Conservation (phyloP, 2,113 vertebrate genomes). For the Apistogramma diplotaenia region DNA sequence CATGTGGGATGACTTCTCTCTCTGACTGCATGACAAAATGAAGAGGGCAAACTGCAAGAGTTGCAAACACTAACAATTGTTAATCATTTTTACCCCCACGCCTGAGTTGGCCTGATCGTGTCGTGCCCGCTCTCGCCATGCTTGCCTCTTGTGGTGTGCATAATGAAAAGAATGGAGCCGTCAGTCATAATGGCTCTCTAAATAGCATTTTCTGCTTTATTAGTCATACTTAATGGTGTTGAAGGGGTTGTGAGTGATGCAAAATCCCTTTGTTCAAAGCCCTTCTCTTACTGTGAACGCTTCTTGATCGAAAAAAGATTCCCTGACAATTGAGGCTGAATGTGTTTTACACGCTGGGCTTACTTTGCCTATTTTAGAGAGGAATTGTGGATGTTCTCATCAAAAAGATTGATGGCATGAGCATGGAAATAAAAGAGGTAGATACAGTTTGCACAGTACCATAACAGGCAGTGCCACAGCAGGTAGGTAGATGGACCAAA, state of each 20-base stretch:
- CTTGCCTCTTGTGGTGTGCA: constrained; percentile 57
- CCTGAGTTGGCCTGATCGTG: constrained; percentile 40
- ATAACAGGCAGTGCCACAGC: constrained; percentile 23
- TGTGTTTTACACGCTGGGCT: constrained; percentile 72
- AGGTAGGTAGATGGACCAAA: constrained; percentile 55
- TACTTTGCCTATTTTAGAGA: constrained; percentile 65
- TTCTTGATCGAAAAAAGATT: constrained; percentile 71
- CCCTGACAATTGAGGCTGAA: constrained; percentile 66
- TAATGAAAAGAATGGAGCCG: constrained; percentile 74
- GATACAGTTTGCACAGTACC: constrained; percentile 33
- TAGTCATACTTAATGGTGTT: constrained; percentile 80
- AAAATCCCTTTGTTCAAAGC: constrained; percentile 70
- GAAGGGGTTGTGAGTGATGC: constrained; percentile 73
- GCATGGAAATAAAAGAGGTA: constrained; percentile 51
- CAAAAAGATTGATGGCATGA: constrained; percentile 66
- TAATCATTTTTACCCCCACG: constrained; percentile 61
- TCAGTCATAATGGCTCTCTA: constrained; percentile 77
- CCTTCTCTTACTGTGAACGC: constrained; percentile 61
- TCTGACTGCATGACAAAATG: constrained; percentile 43
- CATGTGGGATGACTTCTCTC: constrained; percentile 49
- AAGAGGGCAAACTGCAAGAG: constrained; percentile 50
- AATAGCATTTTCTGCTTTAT: constrained; percentile 83
- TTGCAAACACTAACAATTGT: constrained; percentile 64
- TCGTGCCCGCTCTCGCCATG: constrained; percentile 42
- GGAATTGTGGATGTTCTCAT: constrained; percentile 58